phyloP scores from a whole-genome alignment of 2,797 vertebrate genomes.

The Notolabrus celidotus region DNA sequence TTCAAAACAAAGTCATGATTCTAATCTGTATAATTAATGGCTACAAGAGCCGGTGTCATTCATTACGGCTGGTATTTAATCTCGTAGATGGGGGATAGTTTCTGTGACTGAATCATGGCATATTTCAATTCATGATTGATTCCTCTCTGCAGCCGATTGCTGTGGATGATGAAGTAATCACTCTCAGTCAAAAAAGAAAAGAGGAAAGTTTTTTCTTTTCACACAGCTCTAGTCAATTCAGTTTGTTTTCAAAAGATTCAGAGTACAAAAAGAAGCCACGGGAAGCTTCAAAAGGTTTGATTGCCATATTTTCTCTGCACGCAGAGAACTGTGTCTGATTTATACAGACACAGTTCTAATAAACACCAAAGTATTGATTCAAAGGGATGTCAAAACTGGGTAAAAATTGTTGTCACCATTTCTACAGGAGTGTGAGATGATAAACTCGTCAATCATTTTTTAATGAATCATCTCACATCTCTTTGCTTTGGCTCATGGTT shows the following conservation, averaged over 20 bases:
- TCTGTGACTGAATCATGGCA: constrained; percentile 65
- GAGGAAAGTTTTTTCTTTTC: constrained; percentile 38
- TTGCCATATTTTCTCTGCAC: constrained; percentile 36
- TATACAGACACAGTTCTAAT: constrained; percentile 14
- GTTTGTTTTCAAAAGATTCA: constrained; percentile 6
- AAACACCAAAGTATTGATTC: constrained; percentile 36
- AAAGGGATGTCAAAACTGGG: constrained; percentile 22
- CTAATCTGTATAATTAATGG: constrained; percentile 76
- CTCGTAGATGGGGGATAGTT: constrained; percentile 62
- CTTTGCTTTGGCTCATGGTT: constrained; percentile 15
- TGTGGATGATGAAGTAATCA: constrained; percentile 66
- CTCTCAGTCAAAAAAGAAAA: constrained; percentile 47
- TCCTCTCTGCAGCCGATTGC: constrained; percentile 46
- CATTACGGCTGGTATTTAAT: constrained; percentile 76
- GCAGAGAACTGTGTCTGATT: constrained; percentile 15
- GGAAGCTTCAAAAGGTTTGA: constrained; percentile 27
- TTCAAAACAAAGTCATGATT: constrained; percentile 72
- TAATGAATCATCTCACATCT: constrained; percentile 57
- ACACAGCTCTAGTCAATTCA: constrained; percentile 25
- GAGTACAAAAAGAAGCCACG: constrained; percentile 22
- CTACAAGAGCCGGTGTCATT: constrained; percentile 63
- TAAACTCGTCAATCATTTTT: constrained; percentile 63
- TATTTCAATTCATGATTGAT: constrained; percentile 71
- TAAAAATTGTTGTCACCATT: constrained; percentile 20
- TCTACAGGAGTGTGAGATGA: constrained; percentile 23